Conservation (phyloP, 2,888 invertebrate genomes). For the Tenthredo livida region DNA sequence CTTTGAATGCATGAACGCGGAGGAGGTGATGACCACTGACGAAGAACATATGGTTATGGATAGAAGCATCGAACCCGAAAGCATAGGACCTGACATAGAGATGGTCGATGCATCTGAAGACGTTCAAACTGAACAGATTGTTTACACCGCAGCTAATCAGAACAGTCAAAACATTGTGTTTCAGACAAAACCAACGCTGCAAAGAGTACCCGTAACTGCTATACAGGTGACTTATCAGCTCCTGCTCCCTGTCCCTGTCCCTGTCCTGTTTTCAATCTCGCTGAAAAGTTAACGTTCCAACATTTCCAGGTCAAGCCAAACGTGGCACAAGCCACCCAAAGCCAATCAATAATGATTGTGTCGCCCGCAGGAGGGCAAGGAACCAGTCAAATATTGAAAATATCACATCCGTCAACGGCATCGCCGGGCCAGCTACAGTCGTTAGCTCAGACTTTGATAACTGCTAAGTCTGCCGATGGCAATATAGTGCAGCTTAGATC, state of each 20-base stretch:
- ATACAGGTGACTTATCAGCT: constrained; percentile 66
- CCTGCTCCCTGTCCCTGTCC: not conserved
- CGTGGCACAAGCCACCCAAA: constrained; percentile 70
- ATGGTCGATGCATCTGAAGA: constrained; percentile 72
- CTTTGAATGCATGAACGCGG: constrained; percentile 75
- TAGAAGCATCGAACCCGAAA: constrained; percentile 67
- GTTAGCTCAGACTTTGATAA: constrained; percentile 75
- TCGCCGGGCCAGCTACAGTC: constrained; percentile 75
- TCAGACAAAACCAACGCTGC: constrained; percentile 75
- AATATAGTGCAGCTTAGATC: constrained; percentile 76
- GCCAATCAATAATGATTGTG: constrained; percentile 76
- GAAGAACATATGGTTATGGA: constrained; percentile 65
- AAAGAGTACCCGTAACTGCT: constrained; percentile 72
- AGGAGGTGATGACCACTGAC: constrained; percentile 75
- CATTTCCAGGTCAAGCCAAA: constrained; percentile 69
- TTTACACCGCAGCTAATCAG: constrained; percentile 70
- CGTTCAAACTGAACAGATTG: constrained; percentile 70
- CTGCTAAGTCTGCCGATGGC: constrained; percentile 76
- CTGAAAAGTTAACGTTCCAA: not conserved
- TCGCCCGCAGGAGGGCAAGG: constrained; percentile 75
- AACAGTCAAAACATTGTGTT: constrained; percentile 72
- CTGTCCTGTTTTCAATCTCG: constrained; percentile 32
- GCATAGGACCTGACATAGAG: constrained; percentile 72
- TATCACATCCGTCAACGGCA: constrained; percentile 75
- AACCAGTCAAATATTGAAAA: constrained; percentile 76